Percentiles rank a stretch among this genome's conserved stretches.
phyloP scores from a whole-genome alignment of 2,113 vertebrate genomes.

The Mirza zaza region DNA sequence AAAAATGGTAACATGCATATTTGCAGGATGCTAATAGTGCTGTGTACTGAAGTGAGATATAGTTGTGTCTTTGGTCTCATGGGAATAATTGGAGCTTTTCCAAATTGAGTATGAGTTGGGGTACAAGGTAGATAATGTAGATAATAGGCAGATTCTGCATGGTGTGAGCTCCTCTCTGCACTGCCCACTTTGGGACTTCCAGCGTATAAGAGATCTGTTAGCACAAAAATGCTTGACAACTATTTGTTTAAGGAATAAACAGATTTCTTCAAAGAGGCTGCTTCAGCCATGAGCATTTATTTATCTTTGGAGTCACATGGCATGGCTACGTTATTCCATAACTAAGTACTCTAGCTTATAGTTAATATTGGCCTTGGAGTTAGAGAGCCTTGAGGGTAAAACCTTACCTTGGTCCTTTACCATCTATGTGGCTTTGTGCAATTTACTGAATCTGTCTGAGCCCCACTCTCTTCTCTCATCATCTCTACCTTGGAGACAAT shows the following conservation, averaged over 20 bases:
- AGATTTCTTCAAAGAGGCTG: not conserved
- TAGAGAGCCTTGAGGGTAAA: not conserved
- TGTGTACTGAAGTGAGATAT: fast-evolving
- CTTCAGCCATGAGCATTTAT: not conserved
- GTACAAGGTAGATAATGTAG: fast-evolving
- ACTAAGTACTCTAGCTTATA: fast-evolving
- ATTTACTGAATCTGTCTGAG: too few relatives aligned
- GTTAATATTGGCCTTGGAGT: not conserved
- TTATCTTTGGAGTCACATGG: not conserved
- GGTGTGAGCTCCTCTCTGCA: fast-evolving
- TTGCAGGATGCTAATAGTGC: not conserved
- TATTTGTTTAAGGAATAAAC: not conserved
- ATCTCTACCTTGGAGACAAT: fast-evolving
- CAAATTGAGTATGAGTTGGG: not conserved
- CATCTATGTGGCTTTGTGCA: not conserved
- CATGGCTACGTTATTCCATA: not conserved
- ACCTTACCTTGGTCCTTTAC: not conserved
- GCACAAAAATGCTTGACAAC: fast-evolving
- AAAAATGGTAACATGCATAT: not conserved
- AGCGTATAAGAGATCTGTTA: not conserved
- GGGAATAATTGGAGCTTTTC: not conserved
- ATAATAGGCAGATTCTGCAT: fast-evolving
- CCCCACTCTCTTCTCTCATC: not conserved
- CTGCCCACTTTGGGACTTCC: fast-evolving
- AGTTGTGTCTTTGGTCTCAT: not conserved